A percentile compares a stretch with the other conserved stretches of the same genome.
These are phyloP conservation scores for Theocolax elegans DNA, from an alignment of 1,140 invertebrate genomes.

Conservation along the genomic window DNA sequence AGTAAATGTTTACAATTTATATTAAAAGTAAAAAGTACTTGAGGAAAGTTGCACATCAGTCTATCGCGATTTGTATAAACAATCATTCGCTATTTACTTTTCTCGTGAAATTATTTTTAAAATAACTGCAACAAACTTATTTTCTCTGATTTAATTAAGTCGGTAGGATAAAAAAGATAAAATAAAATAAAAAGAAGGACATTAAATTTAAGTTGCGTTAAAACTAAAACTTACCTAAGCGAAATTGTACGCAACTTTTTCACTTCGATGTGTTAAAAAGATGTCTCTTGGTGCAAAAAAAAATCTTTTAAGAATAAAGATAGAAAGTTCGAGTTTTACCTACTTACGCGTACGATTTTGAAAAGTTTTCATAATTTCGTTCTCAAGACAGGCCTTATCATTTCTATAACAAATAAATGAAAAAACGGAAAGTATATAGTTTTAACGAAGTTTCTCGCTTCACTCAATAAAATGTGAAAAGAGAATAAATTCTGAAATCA, in stretches of 20 bases:
- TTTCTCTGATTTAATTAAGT: constrained; percentile 31
- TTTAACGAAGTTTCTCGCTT: background rate
- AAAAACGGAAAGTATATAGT: background rate
- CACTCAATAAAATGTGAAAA: too few relatives aligned
- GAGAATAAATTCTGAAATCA: too few relatives aligned
- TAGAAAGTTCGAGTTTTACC: constrained; percentile 25
- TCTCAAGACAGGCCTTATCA: background rate
- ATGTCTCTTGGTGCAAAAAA: background rate
- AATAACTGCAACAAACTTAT: background rate
- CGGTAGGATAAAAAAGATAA: too few relatives aligned
- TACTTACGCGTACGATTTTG: constrained; percentile 3
- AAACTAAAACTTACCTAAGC: constrained; percentile 36
- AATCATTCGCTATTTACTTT: too few relatives aligned
- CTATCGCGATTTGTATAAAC: too few relatives aligned
- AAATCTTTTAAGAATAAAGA: constrained; percentile 2
- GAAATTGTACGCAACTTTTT: constrained; percentile 35
- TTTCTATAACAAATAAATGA: background rate
- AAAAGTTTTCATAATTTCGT: constrained; percentile 9
- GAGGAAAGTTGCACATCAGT: too few relatives aligned
- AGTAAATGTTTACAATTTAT: too few relatives aligned
- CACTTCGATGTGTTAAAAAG: constrained; percentile 31
- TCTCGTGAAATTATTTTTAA: too few relatives aligned
- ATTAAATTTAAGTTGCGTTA: constrained; percentile 35
- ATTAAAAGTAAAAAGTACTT: too few relatives aligned
- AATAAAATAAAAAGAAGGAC: constrained; percentile 5